Base-by-base conservation (phyloP, 2,797 vertebrate genomes). In the Natrix natrix region DNA sequence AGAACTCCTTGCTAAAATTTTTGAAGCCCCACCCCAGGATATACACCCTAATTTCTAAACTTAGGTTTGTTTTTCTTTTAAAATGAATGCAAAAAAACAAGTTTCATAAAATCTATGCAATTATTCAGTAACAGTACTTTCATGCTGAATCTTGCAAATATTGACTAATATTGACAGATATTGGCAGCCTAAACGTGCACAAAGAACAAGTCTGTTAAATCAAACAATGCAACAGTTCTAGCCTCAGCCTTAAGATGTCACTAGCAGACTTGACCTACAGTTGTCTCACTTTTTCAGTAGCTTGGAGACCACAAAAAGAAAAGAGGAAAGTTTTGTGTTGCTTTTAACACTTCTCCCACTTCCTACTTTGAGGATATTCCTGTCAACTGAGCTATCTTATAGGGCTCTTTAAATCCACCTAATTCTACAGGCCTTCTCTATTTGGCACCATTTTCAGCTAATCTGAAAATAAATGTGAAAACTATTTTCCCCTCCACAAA, bases 201-300 rank as follows among this genome's bases (percentile, higher is more conserved):
- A 14, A 91, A 74, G 14, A 22, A 8, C 7, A 59, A 54, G 37
- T 0, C 4, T 89, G 48, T 16, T n/a, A n/a, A 87, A 1, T 86
- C 0, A 0, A 12, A 11, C 1, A 24, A 0, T 26, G 0, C 93
- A 95, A 93, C 96, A 96, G 13, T 96, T 97, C 97, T 97, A 89
- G 2, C 63, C 94, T 90, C 95, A 94, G 92, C 97, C 97, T 97
- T 97, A 96, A 97, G 97, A 95, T 97, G 97, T 97, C 97, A 97
- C 96, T 97, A 90, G 94, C 94, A 59, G 95, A 95, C 97, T 95
- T 93, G 94, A 94, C 93, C 69, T 22, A 52, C 89, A 63, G 94
- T 93, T 88, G 92, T 90, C 93, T 90, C n/a, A 1, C 61, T 48
- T 48, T 83, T 48, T 0, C 78, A 14, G 43, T 91, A 91, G 87